Base-by-base conservation (phyloP, 2,113 vertebrate species). In the Sprattus sprattus region DNA sequence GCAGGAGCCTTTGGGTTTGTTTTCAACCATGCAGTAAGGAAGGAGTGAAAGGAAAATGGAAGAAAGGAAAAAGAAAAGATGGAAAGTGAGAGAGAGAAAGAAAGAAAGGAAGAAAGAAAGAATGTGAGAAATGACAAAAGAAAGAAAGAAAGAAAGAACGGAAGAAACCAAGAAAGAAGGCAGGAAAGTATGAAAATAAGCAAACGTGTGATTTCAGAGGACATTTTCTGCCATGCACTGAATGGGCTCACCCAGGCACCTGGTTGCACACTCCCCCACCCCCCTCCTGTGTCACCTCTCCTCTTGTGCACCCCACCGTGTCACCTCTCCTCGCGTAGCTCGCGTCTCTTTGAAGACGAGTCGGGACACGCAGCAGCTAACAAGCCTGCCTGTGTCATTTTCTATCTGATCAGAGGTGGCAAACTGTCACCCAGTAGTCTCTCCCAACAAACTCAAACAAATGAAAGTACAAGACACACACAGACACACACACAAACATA, bases 381-480 rank as follows among this genome's bases (percentile, higher is more conserved):
- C 94, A 92, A 91, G 90, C 89, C 93, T 93, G 93, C 92, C 91
- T 93, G 92, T 93, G 92, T 92, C 90, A 91, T 85, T 83, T 86
- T 81, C 83, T 84, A 80, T 92, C 89, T 92, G 93, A 88, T 93
- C 90, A 89, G 86, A 85, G 84, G 87, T 90, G 85, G 87, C 89
- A 88, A 90, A 91, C 91, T 91, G 89, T 92, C 89, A 92, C 91
- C 88, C 86, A 45, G 85, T 89, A 87, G 91, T 89, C 86, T 90
- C 91, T 50, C 89, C 89, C 86, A 85, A 89, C 81, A 83, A 83
- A 52, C 85, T 28, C 71, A 85, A 75, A 91, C 86, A 88, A 90
- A 88, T 82, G 18, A 52, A 84, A 82, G 86, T 83, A 83, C 45
- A 81, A 54, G 54, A 39, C 52, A 85, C 84, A 83, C 84, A 50